These are phyloP conservation scores for Struthidea cinerea DNA, from an alignment of 2,113 vertebrate species.

Conservation along the genomic window DNA sequence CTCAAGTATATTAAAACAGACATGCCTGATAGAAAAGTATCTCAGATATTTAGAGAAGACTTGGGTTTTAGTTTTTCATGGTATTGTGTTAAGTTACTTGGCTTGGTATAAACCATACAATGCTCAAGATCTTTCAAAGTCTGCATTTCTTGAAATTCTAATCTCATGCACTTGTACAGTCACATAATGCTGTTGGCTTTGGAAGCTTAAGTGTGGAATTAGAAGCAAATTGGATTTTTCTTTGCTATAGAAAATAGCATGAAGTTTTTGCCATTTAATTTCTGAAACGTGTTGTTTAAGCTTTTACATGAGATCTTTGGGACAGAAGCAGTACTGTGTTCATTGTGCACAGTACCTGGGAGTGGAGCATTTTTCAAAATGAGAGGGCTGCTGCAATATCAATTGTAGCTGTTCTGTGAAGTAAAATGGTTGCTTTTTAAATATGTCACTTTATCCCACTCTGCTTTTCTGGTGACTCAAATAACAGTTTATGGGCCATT, in stretches of 20 bases:
- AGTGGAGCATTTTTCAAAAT: background rate
- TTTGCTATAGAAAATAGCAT: slow-evolving; percentile 11
- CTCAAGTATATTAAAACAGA: slow-evolving; percentile 1
- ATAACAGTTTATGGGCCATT: background rate
- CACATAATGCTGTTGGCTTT: background rate
- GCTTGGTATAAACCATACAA: background rate
- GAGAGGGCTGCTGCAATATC: background rate
- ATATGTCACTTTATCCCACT: background rate
- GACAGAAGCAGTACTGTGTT: background rate
- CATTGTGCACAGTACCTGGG: background rate
- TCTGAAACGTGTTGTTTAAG: background rate
- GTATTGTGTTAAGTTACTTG: background rate
- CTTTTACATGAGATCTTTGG: background rate
- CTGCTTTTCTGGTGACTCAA: background rate
- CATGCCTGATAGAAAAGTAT: background rate
- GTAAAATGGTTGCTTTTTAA: background rate
- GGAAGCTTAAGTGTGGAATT: slow-evolving; percentile 12
- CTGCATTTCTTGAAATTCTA: background rate
- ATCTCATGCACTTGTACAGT: background rate
- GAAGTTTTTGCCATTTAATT: background rate
- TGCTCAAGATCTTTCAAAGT: background rate
- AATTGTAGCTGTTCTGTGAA: background rate
- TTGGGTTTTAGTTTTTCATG: background rate
- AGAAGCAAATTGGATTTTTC: background rate
- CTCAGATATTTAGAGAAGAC: background rate